Conservation (phyloP, 2,113 vertebrate genomes). For the Acrocephalus arundinaceus region DNA sequence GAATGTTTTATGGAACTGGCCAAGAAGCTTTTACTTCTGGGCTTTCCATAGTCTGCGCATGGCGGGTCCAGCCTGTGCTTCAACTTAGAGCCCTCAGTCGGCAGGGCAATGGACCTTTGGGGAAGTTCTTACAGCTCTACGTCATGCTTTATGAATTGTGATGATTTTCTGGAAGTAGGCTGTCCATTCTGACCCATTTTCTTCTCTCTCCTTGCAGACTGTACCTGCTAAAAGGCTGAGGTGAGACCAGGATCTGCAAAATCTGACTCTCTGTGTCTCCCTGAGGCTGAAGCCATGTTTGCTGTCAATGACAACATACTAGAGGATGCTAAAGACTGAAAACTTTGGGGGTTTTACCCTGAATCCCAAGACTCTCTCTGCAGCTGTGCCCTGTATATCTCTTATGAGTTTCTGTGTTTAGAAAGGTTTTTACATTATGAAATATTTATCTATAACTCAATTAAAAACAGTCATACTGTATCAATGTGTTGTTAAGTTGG, state of each 20-base stretch:
- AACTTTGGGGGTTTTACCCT: fast-evolving
- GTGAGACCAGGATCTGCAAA: constrained; percentile 91
- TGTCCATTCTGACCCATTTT: too few relatives aligned
- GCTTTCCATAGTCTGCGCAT: too few relatives aligned
- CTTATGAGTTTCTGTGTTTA: background rate
- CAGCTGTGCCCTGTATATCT: background rate
- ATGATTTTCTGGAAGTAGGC: too few relatives aligned
- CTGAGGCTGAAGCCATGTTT: constrained; percentile 94
- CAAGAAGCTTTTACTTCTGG: too few relatives aligned
- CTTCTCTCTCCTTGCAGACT: too few relatives aligned
- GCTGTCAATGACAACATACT: constrained; percentile 91
- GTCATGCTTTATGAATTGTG: too few relatives aligned
- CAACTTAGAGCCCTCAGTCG: too few relatives aligned
- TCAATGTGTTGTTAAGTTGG: background rate
- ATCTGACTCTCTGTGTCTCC: constrained; percentile 92
- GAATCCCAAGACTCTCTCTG: background rate
- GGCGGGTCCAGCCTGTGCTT: too few relatives aligned
- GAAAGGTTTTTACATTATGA: background rate
- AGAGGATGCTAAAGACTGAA: constrained; percentile 91
- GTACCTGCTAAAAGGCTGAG: constrained; percentile 64
- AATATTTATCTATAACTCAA: background rate
- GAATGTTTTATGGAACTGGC: too few relatives aligned
- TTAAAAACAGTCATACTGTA: background rate
- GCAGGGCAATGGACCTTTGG: too few relatives aligned
- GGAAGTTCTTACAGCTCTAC: too few relatives aligned